A percentile compares a stretch with the other conserved stretches of the same genome.
These are phyloP conservation scores for Strix uralensis DNA, from an alignment of 2,113 vertebrate species.

Conservation along the genomic window DNA sequence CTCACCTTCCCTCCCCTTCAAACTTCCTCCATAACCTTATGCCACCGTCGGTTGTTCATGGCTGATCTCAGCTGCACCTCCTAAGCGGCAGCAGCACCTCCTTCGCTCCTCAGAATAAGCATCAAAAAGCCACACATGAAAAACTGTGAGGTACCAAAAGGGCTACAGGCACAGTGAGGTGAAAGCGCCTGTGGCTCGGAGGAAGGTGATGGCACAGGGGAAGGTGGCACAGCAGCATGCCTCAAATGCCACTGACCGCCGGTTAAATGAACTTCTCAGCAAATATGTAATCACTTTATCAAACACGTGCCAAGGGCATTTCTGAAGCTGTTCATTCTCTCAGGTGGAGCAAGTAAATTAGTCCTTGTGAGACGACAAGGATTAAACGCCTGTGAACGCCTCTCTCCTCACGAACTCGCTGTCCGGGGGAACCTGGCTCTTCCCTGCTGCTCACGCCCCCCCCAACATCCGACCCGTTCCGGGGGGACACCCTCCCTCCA, in stretches of 20 bases:
- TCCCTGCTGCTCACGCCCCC: background rate
- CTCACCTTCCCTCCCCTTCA: background rate
- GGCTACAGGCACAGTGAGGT: background rate
- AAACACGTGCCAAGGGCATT: background rate
- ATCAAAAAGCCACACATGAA: background rate
- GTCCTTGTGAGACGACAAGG: background rate
- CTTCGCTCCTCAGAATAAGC: background rate
- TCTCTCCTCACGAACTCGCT: background rate
- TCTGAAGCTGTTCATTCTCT: background rate
- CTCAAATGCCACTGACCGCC: background rate
- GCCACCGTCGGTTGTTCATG: background rate
- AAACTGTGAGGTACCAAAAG: background rate
- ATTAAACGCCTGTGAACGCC: background rate
- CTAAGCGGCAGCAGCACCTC: background rate
- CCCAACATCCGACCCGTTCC: background rate
- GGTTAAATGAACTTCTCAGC: conserved; percentile 15
- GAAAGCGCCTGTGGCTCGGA: background rate
- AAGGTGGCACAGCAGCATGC: background rate
- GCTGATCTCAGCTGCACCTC: background rate
- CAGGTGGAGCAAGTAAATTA: background rate
- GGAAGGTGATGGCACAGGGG: background rate
- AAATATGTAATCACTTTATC: background rate
- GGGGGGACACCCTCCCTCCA: background rate
- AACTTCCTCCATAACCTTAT: background rate
- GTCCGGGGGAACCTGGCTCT: background rate